Conservation (phyloP, 30 jellyfish, hydroid and myxozoan genomes). For the Cassiopea xamachana region DNA sequence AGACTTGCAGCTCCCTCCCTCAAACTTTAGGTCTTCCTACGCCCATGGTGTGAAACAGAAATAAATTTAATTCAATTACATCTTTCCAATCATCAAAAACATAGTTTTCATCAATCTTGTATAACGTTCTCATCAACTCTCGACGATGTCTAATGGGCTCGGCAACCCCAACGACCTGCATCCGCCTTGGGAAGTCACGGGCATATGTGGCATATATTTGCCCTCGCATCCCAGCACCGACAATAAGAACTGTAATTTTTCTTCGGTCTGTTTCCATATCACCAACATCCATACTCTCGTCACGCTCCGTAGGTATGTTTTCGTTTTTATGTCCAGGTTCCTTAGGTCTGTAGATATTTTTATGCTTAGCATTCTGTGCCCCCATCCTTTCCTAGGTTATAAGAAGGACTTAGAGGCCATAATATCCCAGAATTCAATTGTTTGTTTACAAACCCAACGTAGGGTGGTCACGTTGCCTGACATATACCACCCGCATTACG, state of each 20-base stretch:
- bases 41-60: background rate
- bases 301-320: background rate
- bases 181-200: conserved; percentile 73
- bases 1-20: too few relatives aligned
- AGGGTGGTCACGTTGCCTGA: too few relatives aligned
- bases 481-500: too few relatives aligned
- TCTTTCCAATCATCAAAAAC: conserved; percentile 79
- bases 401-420: too few relatives aligned
- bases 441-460: too few relatives aligned
- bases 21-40: too few relatives aligned
- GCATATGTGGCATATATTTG: conserved; percentile 76
- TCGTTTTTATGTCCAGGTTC: background rate
- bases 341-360: background rate
- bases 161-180: conserved; percentile 87
- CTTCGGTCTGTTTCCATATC: conserved; percentile 11
- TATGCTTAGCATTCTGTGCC: too few relatives aligned
- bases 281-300: background rate
- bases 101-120: conserved; percentile 61
- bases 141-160: conserved; percentile 80
- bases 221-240: conserved; percentile 90
- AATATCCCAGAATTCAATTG: too few relatives aligned
- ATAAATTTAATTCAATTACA: conserved; percentile 3
- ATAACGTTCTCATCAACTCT: conserved; percentile 40
- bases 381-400: too few relatives aligned
- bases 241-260: conserved; percentile 45